phyloP scores from a whole-genome alignment of 2,888 invertebrate genomes.

The Aleiodes leptofemur region DNA sequence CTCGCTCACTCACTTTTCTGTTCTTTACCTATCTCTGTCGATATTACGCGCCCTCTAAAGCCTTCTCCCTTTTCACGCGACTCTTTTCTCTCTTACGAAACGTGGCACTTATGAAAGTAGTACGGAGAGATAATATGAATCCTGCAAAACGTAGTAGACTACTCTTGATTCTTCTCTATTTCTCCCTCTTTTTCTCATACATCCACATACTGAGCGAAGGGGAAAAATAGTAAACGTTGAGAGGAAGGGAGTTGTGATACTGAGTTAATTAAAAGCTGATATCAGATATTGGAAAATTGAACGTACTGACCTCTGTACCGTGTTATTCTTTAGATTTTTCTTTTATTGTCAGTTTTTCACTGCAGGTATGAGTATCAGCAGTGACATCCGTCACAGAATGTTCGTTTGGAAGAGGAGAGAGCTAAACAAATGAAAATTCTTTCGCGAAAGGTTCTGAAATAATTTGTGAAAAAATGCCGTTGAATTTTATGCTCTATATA shows the following conservation, averaged over 20 bases:
- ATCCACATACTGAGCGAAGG: not conserved
- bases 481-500: too few species aligned
- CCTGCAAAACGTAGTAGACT: slow-evolving; percentile 7
- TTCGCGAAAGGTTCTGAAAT: too few species aligned
- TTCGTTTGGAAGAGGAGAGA: not conserved
- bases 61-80: slow-evolving; percentile 8
- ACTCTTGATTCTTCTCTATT: not conserved
- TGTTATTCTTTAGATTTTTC: slow-evolving; percentile 8
- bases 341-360: not conserved
- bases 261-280: slow-evolving; percentile 66
- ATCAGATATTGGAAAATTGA: slow-evolving; percentile 64
- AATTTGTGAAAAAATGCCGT: too few species aligned
- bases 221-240: slow-evolving; percentile 44
- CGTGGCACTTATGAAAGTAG: slow-evolving; percentile 40
- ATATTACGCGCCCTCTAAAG: slow-evolving; percentile 9
- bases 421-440: too few species aligned
- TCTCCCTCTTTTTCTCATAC: slow-evolving; percentile 18
- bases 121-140: slow-evolving; percentile 18
- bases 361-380: slow-evolving; percentile 17
- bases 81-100: not conserved
- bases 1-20: slow-evolving; percentile 10
- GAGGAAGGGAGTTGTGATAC: slow-evolving; percentile 57
- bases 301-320: slow-evolving; percentile 27
- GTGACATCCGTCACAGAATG: slow-evolving; percentile 25
- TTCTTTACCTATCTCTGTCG: slow-evolving; percentile 6